Conservation (phyloP, 2,113 vertebrate species). For the Ceuthmochares aereus region DNA sequence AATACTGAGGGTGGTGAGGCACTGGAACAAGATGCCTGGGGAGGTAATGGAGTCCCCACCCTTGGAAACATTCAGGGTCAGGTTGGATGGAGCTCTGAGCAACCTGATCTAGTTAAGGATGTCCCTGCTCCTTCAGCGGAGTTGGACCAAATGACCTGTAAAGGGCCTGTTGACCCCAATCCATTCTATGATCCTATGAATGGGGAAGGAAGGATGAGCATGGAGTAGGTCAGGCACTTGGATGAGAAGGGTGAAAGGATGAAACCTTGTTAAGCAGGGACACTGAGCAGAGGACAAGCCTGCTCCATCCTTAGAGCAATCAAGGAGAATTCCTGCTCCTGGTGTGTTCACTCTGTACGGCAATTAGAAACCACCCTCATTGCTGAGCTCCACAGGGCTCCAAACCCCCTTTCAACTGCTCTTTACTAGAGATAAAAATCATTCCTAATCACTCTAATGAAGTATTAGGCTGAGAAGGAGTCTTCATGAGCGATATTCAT, state of each 20-base stretch:
- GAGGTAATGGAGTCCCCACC: too few relatives aligned
- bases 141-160: too few relatives aligned
- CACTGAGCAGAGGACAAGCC: not conserved
- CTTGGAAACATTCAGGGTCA: too few relatives aligned
- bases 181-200: too few relatives aligned
- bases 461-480: not conserved
- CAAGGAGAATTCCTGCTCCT: not conserved
- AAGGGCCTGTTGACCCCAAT: too few relatives aligned
- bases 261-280: not conserved
- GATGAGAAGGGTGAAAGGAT: not conserved
- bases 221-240: not conserved
- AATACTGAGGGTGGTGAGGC: too few relatives aligned
- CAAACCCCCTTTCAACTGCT: not conserved
- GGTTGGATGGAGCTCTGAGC: too few relatives aligned
- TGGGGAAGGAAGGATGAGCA: not conserved
- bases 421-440: not conserved
- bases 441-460: not conserved
- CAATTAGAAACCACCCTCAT: not conserved
- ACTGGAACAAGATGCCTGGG: too few relatives aligned
- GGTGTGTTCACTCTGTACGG: not conserved
- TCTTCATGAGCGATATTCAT: rapidly evolving
- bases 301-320: not conserved
- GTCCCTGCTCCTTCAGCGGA: too few relatives aligned
- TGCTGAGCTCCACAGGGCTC: not conserved
- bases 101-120: too few relatives aligned